Percentiles rank a stretch among this genome's conserved stretches.
Evolutionary conservation across 2,797 vertebrate species (phyloP).

Genomic region (Hoplostethus atlanticus): DNA sequence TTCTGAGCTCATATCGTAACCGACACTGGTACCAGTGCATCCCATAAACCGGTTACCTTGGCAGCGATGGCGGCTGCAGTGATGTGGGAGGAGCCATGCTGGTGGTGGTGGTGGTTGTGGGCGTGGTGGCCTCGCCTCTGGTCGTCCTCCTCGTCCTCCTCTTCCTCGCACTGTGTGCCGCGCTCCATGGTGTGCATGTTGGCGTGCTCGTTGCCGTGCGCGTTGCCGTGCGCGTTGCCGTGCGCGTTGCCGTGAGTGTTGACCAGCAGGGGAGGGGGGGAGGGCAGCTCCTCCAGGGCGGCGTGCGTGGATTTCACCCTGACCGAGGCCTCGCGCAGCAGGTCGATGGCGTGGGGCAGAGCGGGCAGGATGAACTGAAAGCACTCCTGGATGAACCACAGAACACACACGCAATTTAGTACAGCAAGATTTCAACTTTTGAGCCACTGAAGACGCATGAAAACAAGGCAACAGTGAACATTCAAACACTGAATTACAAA

Average conservation of each 20-base stretch:
- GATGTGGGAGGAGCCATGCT: slow-evolving; percentile 88
- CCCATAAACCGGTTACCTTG: slow-evolving; percentile 84
- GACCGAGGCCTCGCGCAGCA: slow-evolving; percentile 95
- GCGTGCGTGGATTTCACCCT: slow-evolving; percentile 95
- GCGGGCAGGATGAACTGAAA: slow-evolving; percentile 99
- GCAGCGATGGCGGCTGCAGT: slow-evolving; percentile 96
- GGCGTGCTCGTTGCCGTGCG: too few species aligned
- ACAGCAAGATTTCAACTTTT: too few species aligned
- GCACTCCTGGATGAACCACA: slow-evolving; percentile 89
- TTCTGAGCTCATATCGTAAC: too few species aligned
- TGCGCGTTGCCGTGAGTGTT: slow-evolving; percentile 68
- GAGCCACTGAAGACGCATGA: not conserved
- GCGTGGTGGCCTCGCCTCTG: slow-evolving; percentile 91
- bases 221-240: slow-evolving; percentile 5
- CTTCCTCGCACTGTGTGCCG: slow-evolving; percentile 93
- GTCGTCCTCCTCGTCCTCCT: slow-evolving; percentile 95
- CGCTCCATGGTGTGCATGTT: slow-evolving; percentile 80
- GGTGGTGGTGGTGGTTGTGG: slow-evolving; percentile 86
- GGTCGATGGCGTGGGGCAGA: slow-evolving; percentile 98
- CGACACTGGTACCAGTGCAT: not conserved
- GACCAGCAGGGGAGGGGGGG: slow-evolving; percentile 87
- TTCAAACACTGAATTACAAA: too few species aligned
- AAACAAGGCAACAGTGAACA: too few species aligned
- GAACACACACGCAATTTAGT: not conserved
- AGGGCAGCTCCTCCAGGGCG: slow-evolving; percentile 96